These are phyloP conservation scores for Aldabrachelys gigantea DNA, from an alignment of 2,113 vertebrate species.

Conservation along the genomic window DNA sequence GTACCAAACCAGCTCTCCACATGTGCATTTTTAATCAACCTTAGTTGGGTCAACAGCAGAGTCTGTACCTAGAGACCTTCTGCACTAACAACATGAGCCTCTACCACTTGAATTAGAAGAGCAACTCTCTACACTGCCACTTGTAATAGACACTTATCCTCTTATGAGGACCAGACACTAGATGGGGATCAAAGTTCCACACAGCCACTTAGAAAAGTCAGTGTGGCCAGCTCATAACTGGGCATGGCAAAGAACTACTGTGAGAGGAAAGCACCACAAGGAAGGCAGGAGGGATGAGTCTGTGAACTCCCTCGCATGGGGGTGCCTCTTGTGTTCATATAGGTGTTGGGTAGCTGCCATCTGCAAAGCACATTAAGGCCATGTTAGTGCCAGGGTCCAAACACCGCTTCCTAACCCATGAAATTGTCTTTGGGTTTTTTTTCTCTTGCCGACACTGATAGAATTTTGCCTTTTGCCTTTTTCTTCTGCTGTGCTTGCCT, in stretches of 20 bases:
- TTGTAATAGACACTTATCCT: neutral
- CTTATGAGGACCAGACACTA: neutral
- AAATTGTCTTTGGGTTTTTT: slow-evolving; percentile 23
- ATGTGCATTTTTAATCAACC: neutral
- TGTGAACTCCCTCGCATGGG: neutral
- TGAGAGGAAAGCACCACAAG: neutral
- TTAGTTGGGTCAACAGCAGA: neutral
- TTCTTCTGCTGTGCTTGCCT: slow-evolving; percentile 2
- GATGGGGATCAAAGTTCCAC: neutral
- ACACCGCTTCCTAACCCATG: neutral
- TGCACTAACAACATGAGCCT: neutral
- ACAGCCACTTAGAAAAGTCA: neutral
- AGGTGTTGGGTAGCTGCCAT: neutral
- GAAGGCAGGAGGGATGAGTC: neutral
- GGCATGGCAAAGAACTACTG: neutral
- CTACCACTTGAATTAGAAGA: neutral
- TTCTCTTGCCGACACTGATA: neutral
- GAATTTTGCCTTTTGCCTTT: slow-evolving; percentile 9
- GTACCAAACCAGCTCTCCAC: neutral
- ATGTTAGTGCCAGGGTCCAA: rapidly evolving
- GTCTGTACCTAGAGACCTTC: neutral
- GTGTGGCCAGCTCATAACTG: too few species aligned
- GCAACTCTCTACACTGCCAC: neutral
- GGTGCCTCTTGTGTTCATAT: neutral
- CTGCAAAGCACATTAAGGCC: neutral